A percentile compares a stretch with the other conserved stretches of the same genome.
Evolutionary conservation across 2,888 invertebrate species (phyloP).

Genomic region (Hermaeophaga mercurialis): DNA sequence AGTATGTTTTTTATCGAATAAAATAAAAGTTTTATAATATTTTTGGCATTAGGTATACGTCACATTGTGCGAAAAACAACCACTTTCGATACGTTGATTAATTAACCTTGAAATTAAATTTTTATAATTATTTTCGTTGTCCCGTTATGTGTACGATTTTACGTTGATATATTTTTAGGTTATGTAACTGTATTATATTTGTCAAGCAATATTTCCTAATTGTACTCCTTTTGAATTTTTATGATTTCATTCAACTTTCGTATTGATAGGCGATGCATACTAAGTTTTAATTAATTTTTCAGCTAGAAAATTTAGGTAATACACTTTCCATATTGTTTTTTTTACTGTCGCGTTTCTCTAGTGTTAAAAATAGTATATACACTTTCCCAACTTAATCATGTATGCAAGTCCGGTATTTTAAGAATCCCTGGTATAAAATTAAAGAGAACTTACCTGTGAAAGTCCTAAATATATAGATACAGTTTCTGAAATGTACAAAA

Average conservation of each 20-base stretch:
- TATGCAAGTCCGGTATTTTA: background rate
- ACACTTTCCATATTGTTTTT: conserved; percentile 27
- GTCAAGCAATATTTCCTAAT: conserved; percentile 29
- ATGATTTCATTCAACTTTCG: conserved; percentile 33
- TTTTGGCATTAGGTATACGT: no score
- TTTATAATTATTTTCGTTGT: no score
- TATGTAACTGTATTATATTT: conserved; percentile 29
- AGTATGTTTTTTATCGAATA: no score
- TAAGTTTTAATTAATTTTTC: conserved; percentile 29
- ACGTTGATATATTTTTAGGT: conserved; percentile 26
- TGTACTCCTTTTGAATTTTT: conserved; percentile 27
- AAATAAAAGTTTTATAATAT: no score
- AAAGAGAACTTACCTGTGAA: conserved; percentile 77
- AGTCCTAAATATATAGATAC: conserved; percentile 99
- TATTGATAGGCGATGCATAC: conserved; percentile 28
- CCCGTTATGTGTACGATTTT: no score
- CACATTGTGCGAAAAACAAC: no score
- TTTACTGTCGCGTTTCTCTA: conserved; percentile 26
- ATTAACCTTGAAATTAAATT: no score
- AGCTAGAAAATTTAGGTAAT: conserved; percentile 27
- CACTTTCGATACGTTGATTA: no score
- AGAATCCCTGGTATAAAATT: no score
- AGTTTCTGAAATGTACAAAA: conserved; percentile 99
- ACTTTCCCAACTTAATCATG: conserved; percentile 14
- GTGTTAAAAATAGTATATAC: conserved; percentile 21